These are phyloP conservation scores for Noctua fimbriata DNA, from an alignment of 2,888 invertebrate genomes.

Conservation along the genomic window DNA sequence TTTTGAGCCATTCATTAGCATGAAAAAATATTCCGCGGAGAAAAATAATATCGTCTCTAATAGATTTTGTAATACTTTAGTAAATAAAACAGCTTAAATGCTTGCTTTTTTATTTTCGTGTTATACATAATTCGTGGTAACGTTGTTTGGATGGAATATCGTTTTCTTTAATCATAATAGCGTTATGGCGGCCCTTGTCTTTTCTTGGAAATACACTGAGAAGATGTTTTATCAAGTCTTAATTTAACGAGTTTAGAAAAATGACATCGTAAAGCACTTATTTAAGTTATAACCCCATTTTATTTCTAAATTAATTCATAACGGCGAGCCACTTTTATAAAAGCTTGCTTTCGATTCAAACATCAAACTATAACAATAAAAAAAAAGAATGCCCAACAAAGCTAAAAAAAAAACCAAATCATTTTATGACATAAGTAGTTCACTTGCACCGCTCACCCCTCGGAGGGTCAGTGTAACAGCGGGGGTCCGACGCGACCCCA, in stretches of 20 bases:
- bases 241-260: not conserved
- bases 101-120: conserved; percentile 13
- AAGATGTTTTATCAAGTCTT: not conserved
- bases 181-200: not conserved
- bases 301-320: not conserved
- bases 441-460: conserved; percentile 75
- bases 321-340: not conserved
- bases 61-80: conserved; percentile 8
- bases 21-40: not conserved
- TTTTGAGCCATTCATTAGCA: not conserved
- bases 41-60: conserved; percentile 24
- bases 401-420: conserved; percentile 35
- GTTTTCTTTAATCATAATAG: conserved; percentile 16
- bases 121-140: not conserved
- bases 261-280: not conserved
- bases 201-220: not conserved
- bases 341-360: not conserved
- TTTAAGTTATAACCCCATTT: not conserved
- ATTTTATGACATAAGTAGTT: conserved; percentile 62
- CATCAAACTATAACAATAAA: conserved; percentile 6
- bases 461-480: conserved; percentile 85
- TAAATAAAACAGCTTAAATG: conserved; percentile 23
- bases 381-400: conserved; percentile 24
- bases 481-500: conserved; percentile 87
- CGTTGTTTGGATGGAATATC: conserved; percentile 5